Evolutionary conservation across 64 coral and sea anemone genomes (phyloP).

Genomic region (Catalaphyllia jardinei): DNA sequence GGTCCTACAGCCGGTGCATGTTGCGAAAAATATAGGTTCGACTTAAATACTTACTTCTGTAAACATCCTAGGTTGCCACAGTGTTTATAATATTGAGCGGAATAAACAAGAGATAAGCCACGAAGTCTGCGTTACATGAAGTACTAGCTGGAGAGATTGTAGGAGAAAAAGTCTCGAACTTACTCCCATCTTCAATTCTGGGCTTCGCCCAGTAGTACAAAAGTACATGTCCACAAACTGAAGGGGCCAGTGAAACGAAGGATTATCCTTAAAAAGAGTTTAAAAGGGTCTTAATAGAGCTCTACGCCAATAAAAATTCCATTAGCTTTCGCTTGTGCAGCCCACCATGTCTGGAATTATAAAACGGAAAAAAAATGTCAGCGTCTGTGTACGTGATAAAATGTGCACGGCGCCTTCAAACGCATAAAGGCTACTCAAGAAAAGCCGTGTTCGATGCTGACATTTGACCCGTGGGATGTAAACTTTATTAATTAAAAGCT

Average conservation of each 20-base stretch:
- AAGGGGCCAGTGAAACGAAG: background rate
- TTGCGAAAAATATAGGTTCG: background rate
- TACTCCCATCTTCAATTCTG: background rate
- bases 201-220: background rate
- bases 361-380: background rate
- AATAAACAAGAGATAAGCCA: constrained; percentile 25
- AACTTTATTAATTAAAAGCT: constrained; percentile 40
- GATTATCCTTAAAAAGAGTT: background rate
- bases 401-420: constrained; percentile 7
- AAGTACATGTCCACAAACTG: background rate
- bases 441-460: constrained; percentile 42
- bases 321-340: background rate
- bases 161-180: background rate
- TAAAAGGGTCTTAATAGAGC: constrained; percentile 6
- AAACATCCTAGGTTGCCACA: background rate
- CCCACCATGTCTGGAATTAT: background rate
- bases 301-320: constrained; percentile 9
- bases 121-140: background rate
- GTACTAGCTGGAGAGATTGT: background rate
- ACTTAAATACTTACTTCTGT: constrained; percentile 20
- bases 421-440: constrained; percentile 19
- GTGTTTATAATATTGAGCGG: constrained; percentile 12
- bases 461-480: constrained; percentile 33
- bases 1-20: background rate
- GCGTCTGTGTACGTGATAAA: constrained; percentile 41